Conservation (phyloP, 1,140 invertebrate genomes). For the Dendrolimus kikuchii region DNA sequence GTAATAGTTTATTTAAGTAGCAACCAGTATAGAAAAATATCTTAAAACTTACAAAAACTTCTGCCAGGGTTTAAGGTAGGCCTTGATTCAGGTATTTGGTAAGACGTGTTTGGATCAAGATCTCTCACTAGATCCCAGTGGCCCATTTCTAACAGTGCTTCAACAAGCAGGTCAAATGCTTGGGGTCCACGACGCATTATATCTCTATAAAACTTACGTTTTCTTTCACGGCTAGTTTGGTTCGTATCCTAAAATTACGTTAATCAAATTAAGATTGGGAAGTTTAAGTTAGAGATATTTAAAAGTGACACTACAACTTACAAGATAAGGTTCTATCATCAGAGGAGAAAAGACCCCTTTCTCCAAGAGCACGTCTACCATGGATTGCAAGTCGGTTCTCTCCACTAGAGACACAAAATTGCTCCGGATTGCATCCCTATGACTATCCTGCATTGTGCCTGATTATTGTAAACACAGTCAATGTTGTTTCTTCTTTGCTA, state of each 20-base stretch:
- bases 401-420: conserved; percentile 58
- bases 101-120: conserved; percentile 42
- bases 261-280: not conserved
- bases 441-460: conserved; percentile 74
- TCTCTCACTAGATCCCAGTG: conserved; percentile 54
- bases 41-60: not conserved
- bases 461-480: not conserved
- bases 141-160: conserved; percentile 49
- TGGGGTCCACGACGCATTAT: conserved; percentile 53
- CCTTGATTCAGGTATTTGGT: conserved; percentile 7
- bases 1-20: too few species aligned
- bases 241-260: conserved; percentile 2
- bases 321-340: conserved; percentile 63
- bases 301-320: conserved; percentile 17
- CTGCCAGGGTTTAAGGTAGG: conserved; percentile 1
- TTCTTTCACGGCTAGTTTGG: conserved; percentile 25
- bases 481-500: too few species aligned
- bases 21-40: not conserved
- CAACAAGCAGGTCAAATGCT: conserved; percentile 55
- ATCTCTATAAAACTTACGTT: conserved; percentile 46
- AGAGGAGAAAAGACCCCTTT: conserved; percentile 60
- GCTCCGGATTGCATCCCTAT: conserved; percentile 46
- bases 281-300: too few species aligned
- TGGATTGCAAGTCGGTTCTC: conserved; percentile 52
- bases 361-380: conserved; percentile 52